Base-by-base conservation (phyloP, 2,797 vertebrate species). In the Phataginus tricuspis region DNA sequence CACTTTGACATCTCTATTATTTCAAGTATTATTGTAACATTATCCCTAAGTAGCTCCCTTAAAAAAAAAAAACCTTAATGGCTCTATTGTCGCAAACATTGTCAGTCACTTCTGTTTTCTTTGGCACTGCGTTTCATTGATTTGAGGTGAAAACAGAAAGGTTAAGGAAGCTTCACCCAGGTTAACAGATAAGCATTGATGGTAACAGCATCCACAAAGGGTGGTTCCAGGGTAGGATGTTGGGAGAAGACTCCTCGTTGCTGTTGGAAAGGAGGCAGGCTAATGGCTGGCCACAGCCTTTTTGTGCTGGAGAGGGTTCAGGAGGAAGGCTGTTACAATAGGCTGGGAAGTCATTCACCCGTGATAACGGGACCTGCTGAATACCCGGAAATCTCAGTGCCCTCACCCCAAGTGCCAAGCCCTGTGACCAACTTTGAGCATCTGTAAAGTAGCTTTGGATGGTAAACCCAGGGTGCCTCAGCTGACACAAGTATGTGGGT, bases 71-170 rank as follows among this genome's bases (percentile, higher is more conserved):
- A 83, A 71, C 10, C 68, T 80, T 78, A 95, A 94, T 92, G 89
- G 59, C 61, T 92, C 83, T 86, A 75, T 97, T 96, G 90, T 95
- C 18, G 59, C 86, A 78, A 90, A 83, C 94, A 79, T 31, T 93
- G 71, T 93, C 94, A 94, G 94, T 94, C 86, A 91, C 91, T 98
- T 97, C 97, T 78, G 42, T 95, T 97, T 95, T 92, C 91, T 91
- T 97, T 92, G 83, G 78, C 82, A 69, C 72, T 86, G 78, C 69
- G 45, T 86, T 79, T 96, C 78, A 94, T 74, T 68, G 74, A 94
- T 84, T 94, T 75, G 74, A 84, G 69, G 83, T 91, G 64, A 63
- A 97, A 96, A 96, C 95, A 96, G 96, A 83, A 97, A 96, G 91
- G 83, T 94, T 90, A 92, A 95, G 72, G 90, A 92, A 94, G 39